Evolutionary conservation across 1,140 invertebrate species (phyloP).

Genomic region (Caerostris darwini): DNA sequence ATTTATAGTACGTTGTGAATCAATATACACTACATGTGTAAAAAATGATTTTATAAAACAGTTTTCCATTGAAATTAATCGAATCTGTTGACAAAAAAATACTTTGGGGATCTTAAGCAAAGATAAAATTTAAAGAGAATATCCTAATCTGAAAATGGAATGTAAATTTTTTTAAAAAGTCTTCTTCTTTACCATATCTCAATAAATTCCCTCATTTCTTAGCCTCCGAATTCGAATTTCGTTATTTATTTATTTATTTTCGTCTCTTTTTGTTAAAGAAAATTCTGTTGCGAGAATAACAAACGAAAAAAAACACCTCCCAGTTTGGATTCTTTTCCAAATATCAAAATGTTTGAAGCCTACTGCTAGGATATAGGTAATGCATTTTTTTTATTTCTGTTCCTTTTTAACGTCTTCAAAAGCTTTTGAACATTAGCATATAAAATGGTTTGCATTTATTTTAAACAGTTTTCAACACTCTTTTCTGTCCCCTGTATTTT

Average conservation of each 20-base stretch:
- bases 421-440: slow-evolving; percentile 67
- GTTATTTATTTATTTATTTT: not conserved
- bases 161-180: slow-evolving; percentile 30
- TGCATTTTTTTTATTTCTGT: too few relatives aligned
- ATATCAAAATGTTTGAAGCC: too few relatives aligned
- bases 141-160: slow-evolving; percentile 37
- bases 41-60: not conserved
- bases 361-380: too few relatives aligned
- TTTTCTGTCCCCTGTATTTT: not conserved
- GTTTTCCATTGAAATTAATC: not conserved
- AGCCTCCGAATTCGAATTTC: slow-evolving; percentile 31
- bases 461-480: slow-evolving; percentile 10
- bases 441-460: slow-evolving; percentile 71
- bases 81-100: not conserved
- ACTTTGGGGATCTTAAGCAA: not conserved
- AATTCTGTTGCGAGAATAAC: not conserved
- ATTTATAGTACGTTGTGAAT: too few relatives aligned
- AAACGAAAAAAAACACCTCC: not conserved
- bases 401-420: too few relatives aligned
- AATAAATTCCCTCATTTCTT: slow-evolving; percentile 29
- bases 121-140: not conserved
- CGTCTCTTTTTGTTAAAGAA: not conserved
- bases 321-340: not conserved
- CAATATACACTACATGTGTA: not conserved
- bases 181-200: not conserved